These are phyloP conservation scores for Monochamus saltuarius DNA, from an alignment of 1,140 invertebrate genomes.

Conservation along the genomic window DNA sequence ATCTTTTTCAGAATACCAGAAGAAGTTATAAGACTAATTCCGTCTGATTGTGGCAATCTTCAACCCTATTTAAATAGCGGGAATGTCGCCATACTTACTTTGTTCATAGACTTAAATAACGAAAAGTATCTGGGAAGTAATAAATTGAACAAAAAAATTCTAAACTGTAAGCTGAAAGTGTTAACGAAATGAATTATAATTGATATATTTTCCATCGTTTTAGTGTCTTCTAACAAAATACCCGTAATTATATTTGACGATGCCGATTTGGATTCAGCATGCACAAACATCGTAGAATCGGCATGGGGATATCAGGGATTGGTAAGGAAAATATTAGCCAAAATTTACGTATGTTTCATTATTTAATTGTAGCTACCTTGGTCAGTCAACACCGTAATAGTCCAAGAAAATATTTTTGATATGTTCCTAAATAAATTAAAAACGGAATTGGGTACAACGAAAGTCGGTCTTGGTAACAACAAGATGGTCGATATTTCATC, in stretches of 20 bases:
- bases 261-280: slow-evolving; percentile 62
- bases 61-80: slow-evolving; percentile 22
- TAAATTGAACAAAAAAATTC: slow-evolving; percentile 22
- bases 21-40: slow-evolving; percentile 25
- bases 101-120: slow-evolving; percentile 27
- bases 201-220: slow-evolving; percentile 12
- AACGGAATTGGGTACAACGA: slow-evolving; percentile 49
- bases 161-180: slow-evolving; percentile 25
- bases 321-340: slow-evolving; percentile 46
- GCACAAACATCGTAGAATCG: slow-evolving; percentile 57
- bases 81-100: slow-evolving; percentile 19
- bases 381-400: slow-evolving; percentile 56
- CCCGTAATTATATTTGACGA: slow-evolving; percentile 60
- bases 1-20: slow-evolving; percentile 32
- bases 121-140: slow-evolving; percentile 21
- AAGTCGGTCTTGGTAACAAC: slow-evolving; percentile 54
- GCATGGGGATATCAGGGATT: slow-evolving; percentile 60
- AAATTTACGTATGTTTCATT: background rate
- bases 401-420: slow-evolving; percentile 59
- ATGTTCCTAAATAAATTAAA: slow-evolving; percentile 56
- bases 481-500: slow-evolving; percentile 37
- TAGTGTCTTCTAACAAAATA: slow-evolving; percentile 48
- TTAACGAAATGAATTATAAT: background rate
- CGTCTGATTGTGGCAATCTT: slow-evolving; percentile 23
- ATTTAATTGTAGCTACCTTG: slow-evolving; percentile 55